Percentiles rank a stretch among this genome's conserved stretches.
These are phyloP conservation scores for Sinocyclocheilus maitianheensis DNA, from an alignment of 2,113 vertebrate genomes.

Conservation along the genomic window DNA sequence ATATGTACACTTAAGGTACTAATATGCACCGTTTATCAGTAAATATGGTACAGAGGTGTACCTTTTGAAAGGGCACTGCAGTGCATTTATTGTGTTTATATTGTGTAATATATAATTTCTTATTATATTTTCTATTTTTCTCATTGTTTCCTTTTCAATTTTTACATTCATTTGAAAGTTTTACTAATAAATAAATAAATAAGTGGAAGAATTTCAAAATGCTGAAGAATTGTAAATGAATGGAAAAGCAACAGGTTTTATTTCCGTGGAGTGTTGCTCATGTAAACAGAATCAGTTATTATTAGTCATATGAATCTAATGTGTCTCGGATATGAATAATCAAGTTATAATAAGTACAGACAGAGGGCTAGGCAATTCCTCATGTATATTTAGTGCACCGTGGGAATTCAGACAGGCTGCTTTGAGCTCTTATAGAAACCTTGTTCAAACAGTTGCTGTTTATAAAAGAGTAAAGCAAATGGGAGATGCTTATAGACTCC, in stretches of 20 bases:
- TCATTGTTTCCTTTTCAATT: no score
- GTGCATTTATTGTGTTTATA: no score
- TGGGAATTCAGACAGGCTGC: slow-evolving; percentile 36
- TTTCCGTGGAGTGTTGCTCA: slow-evolving; percentile 1
- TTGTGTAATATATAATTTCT: no score
- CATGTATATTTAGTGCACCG: slow-evolving; percentile 31
- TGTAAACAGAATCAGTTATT: slow-evolving; percentile 46
- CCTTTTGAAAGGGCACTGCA: no score
- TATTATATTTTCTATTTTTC: no score
- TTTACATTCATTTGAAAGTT: neutral
- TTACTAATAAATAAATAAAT: neutral
- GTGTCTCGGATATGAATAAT: slow-evolving; percentile 60
- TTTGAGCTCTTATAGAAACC: slow-evolving; percentile 15
- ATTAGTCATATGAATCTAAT: slow-evolving; percentile 61
- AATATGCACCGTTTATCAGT: no score
- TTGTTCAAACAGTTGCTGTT: neutral
- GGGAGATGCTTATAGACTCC: neutral
- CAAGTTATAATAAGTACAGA: slow-evolving; percentile 58
- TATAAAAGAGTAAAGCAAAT: slow-evolving; percentile 34
- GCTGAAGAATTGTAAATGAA: neutral
- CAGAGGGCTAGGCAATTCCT: slow-evolving; percentile 42
- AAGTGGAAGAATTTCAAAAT: neutral
- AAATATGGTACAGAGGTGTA: no score
- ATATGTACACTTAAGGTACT: no score
- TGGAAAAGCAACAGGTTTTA: neutral